A percentile compares a stretch with the other conserved stretches of the same genome.
Evolutionary conservation across 2,113 vertebrate species (phyloP).

Genomic region (Phylloscopus trochilus): DNA sequence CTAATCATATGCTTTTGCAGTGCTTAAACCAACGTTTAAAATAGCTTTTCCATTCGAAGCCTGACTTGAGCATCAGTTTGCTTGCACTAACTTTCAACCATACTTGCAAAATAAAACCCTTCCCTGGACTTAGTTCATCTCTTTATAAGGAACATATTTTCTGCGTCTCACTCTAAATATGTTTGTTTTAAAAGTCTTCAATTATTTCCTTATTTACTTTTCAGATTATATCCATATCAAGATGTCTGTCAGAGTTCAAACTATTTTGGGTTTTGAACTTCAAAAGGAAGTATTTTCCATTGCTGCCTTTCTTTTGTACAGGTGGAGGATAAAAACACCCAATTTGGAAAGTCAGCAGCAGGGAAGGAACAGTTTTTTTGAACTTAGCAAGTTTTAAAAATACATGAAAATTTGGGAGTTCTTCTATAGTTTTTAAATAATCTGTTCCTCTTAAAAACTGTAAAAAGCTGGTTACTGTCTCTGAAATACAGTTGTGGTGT

Average conservation of each 20-base stretch:
- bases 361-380: neutral
- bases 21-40: constrained; percentile 15
- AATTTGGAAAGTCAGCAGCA: neutral
- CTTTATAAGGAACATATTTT: neutral
- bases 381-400: neutral
- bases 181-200: neutral
- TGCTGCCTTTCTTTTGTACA: neutral
- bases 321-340: accelerated
- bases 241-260: neutral
- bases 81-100: neutral
- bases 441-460: neutral
- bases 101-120: neutral
- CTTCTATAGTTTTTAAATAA: neutral
- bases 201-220: neutral
- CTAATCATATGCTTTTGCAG: constrained; percentile 44
- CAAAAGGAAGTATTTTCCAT: neutral
- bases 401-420: neutral
- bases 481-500: neutral
- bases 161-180: neutral
- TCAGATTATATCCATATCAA: neutral
- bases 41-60: constrained; percentile 2
- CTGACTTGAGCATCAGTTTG: neutral
- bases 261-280: neutral
- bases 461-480: neutral
- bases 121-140: neutral